Percentiles rank a stretch among this genome's conserved stretches.
Evolutionary conservation across 2,797 vertebrate species (phyloP).

Genomic region (Siniperca obscura): DNA sequence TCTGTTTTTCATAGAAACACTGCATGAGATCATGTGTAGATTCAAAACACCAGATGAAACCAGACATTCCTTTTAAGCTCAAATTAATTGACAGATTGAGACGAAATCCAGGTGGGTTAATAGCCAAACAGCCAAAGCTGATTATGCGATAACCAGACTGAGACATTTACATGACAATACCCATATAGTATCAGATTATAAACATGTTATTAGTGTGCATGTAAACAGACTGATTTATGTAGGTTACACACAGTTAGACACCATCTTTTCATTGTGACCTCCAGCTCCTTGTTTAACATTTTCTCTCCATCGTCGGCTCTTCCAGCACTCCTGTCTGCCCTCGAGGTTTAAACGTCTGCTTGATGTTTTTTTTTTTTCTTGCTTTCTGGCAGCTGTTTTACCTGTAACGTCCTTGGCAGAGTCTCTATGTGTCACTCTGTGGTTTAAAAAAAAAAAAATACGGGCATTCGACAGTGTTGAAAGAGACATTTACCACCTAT

Average conservation of each 20-base stretch:
- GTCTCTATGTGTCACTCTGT: conserved; percentile 39
- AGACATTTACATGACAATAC: conserved; percentile 60
- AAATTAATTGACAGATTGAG: conserved; percentile 36
- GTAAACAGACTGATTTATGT: conserved; percentile 18
- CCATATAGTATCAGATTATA: conserved; percentile 21
- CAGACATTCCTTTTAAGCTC: conserved; percentile 17
- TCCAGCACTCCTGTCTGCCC: conserved; percentile 48
- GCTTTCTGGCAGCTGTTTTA: conserved; percentile 59
- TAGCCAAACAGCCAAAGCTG: conserved; percentile 56
- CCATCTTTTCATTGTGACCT: conserved; percentile 4
- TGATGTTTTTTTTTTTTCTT: conserved; percentile 32
- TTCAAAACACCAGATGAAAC: not conserved
- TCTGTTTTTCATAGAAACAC: not conserved
- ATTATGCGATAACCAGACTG: conserved; percentile 59
- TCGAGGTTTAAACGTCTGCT: conserved; percentile 59
- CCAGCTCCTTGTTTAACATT: not conserved
- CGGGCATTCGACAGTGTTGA: conserved; percentile 35
- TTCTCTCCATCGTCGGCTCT: not conserved
- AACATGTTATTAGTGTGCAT: not conserved
- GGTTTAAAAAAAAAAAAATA: conserved; percentile 66
- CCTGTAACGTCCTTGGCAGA: conserved; percentile 63
- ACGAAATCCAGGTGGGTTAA: conserved; percentile 29
- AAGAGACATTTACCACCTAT: conserved; percentile 43
- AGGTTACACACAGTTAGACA: conserved; percentile 21
- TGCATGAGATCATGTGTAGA: not conserved